These are phyloP conservation scores for Homalodisca vitripennis DNA, from an alignment of 1,140 invertebrate genomes.

Conservation along the genomic window DNA sequence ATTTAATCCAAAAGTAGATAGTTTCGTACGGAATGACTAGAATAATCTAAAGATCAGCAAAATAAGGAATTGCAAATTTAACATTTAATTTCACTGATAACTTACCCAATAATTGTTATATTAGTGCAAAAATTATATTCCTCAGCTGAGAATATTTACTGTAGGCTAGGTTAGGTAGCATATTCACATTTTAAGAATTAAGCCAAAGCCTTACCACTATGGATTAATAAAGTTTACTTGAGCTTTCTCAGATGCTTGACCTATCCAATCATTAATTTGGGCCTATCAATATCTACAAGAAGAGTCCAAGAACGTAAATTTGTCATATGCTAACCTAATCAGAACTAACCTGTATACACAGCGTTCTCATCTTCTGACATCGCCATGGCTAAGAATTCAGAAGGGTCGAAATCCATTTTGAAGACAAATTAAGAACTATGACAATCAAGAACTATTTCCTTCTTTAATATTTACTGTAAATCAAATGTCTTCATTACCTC, in stretches of 20 bases:
- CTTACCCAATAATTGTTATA: too few species aligned
- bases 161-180: neutral
- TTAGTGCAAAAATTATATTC: too few species aligned
- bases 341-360: constrained; percentile 6
- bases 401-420: constrained; percentile 15
- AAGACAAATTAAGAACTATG: too few species aligned
- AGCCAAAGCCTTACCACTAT: neutral
- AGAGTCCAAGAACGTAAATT: neutral
- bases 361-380: constrained; percentile 6
- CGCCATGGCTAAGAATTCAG: neutral
- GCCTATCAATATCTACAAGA: too few species aligned
- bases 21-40: too few species aligned
- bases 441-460: too few species aligned
- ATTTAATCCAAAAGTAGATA: too few species aligned
- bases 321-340: neutral
- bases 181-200: neutral
- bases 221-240: neutral
- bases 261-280: neutral
- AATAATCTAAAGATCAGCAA: too few species aligned
- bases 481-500: too few species aligned
- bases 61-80: too few species aligned
- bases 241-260: neutral
- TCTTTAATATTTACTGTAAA: too few species aligned
- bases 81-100: too few species aligned
- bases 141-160: neutral